Conservation (phyloP, 1,140 invertebrate genomes). For the Ylistrum balloti region DNA sequence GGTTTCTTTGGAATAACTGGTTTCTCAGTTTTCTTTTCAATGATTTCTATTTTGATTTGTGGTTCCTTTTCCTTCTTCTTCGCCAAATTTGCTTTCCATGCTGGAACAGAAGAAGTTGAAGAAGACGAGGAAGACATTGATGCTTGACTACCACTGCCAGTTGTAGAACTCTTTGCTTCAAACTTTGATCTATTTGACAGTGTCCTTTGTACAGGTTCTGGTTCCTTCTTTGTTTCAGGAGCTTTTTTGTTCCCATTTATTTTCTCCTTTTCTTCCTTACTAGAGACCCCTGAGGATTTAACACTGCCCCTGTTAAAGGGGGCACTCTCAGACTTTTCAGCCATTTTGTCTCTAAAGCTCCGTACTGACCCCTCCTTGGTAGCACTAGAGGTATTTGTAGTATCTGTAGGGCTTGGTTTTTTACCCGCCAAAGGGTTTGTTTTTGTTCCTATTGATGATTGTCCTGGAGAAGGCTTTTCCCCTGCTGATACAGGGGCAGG, state of each 20-base stretch:
- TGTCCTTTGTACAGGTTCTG: constrained; percentile 41
- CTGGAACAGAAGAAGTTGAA: constrained; percentile 61
- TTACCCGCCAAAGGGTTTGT: constrained; percentile 39
- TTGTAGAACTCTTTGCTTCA: background rate
- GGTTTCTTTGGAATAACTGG: constrained; percentile 43
- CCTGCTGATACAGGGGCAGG: constrained; percentile 15
- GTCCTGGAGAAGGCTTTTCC: constrained; percentile 42
- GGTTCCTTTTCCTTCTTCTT: constrained; percentile 60
- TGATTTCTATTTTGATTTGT: constrained; percentile 75
- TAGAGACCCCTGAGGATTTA: background rate
- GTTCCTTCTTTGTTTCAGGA: background rate
- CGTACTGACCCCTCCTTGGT: background rate
- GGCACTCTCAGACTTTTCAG: background rate
- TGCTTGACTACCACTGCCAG: constrained; percentile 43
- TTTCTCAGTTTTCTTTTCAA: constrained; percentile 66
- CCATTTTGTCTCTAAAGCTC: background rate
- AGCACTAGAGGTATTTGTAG: background rate
- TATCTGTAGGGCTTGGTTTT: constrained; percentile 45
- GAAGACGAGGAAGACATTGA: constrained; percentile 45
- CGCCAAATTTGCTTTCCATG: constrained; percentile 68
- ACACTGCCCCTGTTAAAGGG: background rate
- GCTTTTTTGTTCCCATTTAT: constrained; percentile 42
- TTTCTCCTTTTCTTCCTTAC: constrained; percentile 48
- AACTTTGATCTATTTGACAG: constrained; percentile 36
- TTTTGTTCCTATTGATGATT: constrained; percentile 42